These are phyloP conservation scores for Telenomus remus DNA, from an alignment of 1,140 invertebrate species.

Conservation along the genomic window DNA sequence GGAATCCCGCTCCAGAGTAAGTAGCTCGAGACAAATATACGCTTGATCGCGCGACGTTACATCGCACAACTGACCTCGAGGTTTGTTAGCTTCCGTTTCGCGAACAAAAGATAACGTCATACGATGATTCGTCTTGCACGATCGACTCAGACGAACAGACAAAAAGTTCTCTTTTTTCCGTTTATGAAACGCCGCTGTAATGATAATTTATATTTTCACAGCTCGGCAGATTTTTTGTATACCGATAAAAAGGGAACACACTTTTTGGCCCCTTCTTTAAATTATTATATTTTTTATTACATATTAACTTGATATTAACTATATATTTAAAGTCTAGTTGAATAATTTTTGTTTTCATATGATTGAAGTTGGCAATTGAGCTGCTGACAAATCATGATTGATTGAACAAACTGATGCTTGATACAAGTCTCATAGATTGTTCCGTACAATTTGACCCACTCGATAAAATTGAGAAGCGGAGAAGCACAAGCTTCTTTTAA, in stretches of 20 bases:
- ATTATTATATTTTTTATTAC: neutral
- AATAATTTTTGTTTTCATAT: neutral
- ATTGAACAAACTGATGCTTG: constrained; percentile 44
- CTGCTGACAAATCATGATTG: constrained; percentile 30
- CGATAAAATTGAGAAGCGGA: constrained; percentile 29
- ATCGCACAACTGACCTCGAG: constrained; percentile 10
- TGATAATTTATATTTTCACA: constrained; percentile 43
- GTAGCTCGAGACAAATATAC: constrained; percentile 50
- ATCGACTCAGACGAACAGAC: constrained; percentile 11
- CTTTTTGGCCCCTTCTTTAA: neutral
- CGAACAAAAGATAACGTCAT: constrained; percentile 25
- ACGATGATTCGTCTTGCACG: constrained; percentile 44
- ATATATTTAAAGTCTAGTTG: too few relatives aligned
- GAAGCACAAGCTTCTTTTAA: constrained; percentile 37
- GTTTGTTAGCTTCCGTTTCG: neutral
- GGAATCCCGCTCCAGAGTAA: constrained; percentile 75
- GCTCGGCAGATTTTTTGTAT: neutral
- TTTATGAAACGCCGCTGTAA: constrained; percentile 10
- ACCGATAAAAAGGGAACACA: neutral
- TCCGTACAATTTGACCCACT: constrained; percentile 44
- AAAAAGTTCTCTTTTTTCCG: constrained; percentile 16
- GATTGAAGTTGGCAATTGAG: constrained; percentile 33
- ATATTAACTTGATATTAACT: neutral
- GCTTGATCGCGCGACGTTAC: constrained; percentile 9
- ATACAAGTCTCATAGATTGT: constrained; percentile 49